Evolutionary conservation across 2,888 invertebrate species (phyloP).

Genomic region (Ypsolopha scabrella): DNA sequence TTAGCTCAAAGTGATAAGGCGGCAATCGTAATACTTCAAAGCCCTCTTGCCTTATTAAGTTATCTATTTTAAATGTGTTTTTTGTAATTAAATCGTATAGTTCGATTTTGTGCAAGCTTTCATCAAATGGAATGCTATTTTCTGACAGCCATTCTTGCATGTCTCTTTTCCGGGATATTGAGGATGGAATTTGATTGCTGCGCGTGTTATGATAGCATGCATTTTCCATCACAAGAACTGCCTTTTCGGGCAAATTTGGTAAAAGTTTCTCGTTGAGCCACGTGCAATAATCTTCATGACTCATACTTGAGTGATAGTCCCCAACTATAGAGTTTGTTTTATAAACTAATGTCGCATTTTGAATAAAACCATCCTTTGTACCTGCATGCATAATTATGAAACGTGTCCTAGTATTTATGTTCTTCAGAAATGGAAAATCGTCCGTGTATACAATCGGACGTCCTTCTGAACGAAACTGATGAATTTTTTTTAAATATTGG

Average conservation of each 20-base stretch:
- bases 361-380: constrained; percentile 14
- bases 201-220: constrained; percentile 11
- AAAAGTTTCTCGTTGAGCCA: constrained; percentile 17
- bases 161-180: background rate
- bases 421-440: constrained; percentile 10
- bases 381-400: constrained; percentile 17
- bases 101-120: background rate
- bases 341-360: constrained; percentile 15
- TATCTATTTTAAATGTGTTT: constrained; percentile 1
- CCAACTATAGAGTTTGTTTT: constrained; percentile 13
- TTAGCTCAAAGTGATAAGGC: constrained; percentile 2
- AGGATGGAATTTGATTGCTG: background rate
- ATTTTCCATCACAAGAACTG: constrained; percentile 10
- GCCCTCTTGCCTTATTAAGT: constrained; percentile 2
- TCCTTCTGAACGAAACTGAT: background rate
- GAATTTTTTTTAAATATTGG: background rate
- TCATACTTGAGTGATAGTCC: constrained; percentile 16
- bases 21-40: background rate
- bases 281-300: constrained; percentile 16
- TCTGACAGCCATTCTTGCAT: background rate
- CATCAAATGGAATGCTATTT: background rate
- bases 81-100: constrained; percentile 2
- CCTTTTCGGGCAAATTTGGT: constrained; percentile 13
- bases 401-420: constrained; percentile 11
- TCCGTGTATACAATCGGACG: constrained; percentile 5